These are phyloP conservation scores for Callionymus lyra DNA, from an alignment of 2,113 vertebrate genomes.

Conservation along the genomic window DNA sequence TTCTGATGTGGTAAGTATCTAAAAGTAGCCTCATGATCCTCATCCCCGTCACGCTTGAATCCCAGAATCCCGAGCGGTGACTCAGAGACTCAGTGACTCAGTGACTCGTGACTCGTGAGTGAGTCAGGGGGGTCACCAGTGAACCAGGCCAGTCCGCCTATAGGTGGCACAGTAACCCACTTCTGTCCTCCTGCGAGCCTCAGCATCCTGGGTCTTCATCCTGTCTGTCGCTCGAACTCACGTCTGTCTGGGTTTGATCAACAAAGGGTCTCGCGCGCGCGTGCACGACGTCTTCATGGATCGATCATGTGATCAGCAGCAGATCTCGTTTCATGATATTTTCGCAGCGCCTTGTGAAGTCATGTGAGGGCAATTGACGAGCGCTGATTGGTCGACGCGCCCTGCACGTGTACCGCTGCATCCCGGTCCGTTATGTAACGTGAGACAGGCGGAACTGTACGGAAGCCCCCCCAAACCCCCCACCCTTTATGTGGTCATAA, in stretches of 20 bases:
- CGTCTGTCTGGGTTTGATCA: too few relatives aligned
- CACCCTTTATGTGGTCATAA: too few relatives aligned
- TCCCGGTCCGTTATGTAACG: slow-evolving; percentile 34
- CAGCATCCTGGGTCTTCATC: too few relatives aligned
- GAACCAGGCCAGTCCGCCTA: slow-evolving; percentile 26
- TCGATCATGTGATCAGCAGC: not conserved
- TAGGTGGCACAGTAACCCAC: slow-evolving; percentile 59
- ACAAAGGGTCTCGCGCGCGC: too few relatives aligned
- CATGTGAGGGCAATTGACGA: slow-evolving; percentile 26
- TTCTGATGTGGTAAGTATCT: too few relatives aligned
- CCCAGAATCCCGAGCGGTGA: slow-evolving; percentile 1
- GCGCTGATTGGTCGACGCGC: slow-evolving; percentile 22
- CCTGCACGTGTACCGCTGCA: slow-evolving; percentile 45
- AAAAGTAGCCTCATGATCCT: too few relatives aligned
- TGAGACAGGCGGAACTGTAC: not conserved
- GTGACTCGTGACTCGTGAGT: slow-evolving; percentile 18
- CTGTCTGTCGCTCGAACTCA: too few relatives aligned
- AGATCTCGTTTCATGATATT: slow-evolving; percentile 7
- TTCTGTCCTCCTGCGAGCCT: slow-evolving; percentile 4
- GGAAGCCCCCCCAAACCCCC: too few relatives aligned
- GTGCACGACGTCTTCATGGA: too few relatives aligned
- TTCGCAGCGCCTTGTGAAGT: slow-evolving; percentile 3
- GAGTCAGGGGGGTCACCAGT: slow-evolving; percentile 12
- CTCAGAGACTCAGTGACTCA: slow-evolving; percentile 13
- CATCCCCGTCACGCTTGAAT: not conserved